These are phyloP conservation scores for Lacanobia wlatinum DNA, from an alignment of 2,888 invertebrate species.

Conservation along the genomic window DNA sequence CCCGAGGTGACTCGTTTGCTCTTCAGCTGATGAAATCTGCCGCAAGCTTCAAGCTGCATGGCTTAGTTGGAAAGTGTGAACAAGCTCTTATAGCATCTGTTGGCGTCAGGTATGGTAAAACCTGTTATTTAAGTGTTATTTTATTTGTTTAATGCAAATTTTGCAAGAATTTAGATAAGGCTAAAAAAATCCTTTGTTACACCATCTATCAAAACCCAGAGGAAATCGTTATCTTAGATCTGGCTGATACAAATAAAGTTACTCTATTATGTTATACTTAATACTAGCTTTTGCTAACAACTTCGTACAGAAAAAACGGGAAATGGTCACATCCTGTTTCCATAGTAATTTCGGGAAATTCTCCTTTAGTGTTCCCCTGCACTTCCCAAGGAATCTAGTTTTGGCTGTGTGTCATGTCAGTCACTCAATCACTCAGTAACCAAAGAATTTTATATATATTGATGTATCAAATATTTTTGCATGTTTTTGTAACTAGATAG, in stretches of 20 bases:
- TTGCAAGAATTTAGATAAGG: conserved; percentile 4
- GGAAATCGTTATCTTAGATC: not conserved
- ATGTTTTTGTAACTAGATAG: conserved; percentile 8
- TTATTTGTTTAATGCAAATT: not conserved
- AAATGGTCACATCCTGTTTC: no score
- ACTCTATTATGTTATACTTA: not conserved
- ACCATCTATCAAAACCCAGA: not conserved
- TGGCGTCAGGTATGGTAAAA: conserved; percentile 91
- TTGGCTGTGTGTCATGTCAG: no score
- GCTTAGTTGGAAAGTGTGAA: conserved; percentile 95
- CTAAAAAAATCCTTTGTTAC: not conserved
- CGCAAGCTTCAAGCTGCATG: conserved; percentile 93
- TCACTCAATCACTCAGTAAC: no score
- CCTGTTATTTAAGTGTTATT: not conserved
- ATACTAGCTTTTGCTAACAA: no score
- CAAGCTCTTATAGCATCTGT: conserved; percentile 96
- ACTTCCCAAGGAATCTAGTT: no score
- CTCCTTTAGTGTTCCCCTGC: no score
- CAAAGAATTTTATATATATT: no score
- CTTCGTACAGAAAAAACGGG: no score
- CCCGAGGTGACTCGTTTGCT: conserved; percentile 93
- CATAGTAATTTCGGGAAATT: no score
- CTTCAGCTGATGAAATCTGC: conserved; percentile 96
- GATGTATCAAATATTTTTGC: not conserved
- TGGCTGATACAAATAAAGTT: not conserved